Evolutionary conservation across 2,888 invertebrate genomes (phyloP), one percentile per base, ranked within the genome.

Genomic region (Acleris holmiana): DNA sequence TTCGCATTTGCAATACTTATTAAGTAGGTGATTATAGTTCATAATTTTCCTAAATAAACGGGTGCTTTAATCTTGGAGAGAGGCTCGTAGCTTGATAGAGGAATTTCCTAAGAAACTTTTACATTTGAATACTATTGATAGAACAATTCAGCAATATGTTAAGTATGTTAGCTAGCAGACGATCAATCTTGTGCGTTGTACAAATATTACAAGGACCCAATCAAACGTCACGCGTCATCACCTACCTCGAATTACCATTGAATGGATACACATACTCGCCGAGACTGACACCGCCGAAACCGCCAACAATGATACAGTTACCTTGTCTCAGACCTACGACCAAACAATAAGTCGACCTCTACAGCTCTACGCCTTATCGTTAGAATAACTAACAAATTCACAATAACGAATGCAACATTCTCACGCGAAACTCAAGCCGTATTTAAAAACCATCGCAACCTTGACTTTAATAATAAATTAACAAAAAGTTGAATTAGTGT

Each of bases 301-400:
- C 73, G 70, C 74, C 76, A 69, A 78, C 82, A 84, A 82, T 84
- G 81, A 78, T 85, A 83, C 82, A 84, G 76, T 86, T 82, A 83
- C 87, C 86, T 88, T 88, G 88, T 80, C 79, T 81, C 80, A 83
- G 82, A 82, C 86, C 84, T 84, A 83, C 77, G 77, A 78, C 76
- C 72, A 69, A 73, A 81, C 89, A 88, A 88, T 88, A 77, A 78
- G 74, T 68, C 77, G 87, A 82, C 89, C 89, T 88, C 82, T 78
- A 83, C 73, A 68, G 88, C 88, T 88, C 82, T 78, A 83, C 74
- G 67, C 61, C 74, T 86, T 83, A 85, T 85, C 82, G 83, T 88
- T 86, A 84, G 83, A 77, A 78, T 75, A 62, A 67, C 75, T 79
- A 77, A 83, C 76, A 80, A 88, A 84, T 77, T 79, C 75, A 79